Evolutionary conservation across 1,140 invertebrate genomes (phyloP), one percentile per base, ranked within the genome.

Genomic region (Trachymyrmex septentrionalis): DNA sequence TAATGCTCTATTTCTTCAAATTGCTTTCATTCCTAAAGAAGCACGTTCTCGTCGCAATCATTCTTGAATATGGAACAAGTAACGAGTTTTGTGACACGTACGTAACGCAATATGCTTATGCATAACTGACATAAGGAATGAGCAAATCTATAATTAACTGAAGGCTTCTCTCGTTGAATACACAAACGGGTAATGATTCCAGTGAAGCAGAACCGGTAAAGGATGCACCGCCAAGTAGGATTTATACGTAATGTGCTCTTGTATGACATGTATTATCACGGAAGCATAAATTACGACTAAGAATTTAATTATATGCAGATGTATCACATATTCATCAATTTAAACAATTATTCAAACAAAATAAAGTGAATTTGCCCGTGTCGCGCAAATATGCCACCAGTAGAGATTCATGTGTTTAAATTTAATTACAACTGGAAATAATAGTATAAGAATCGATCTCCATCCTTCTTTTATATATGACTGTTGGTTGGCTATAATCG

Each of bases 361-460:
- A 44, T 44, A 44, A 57, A 69, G 14, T 55, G 21, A 16, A 55
- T 71, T 69, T 69, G n/a, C 63, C 34, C 14, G 24, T 16, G 14
- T 24, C 14, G 30, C 6, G 44, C 48, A 69, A 53, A 80, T 53
- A 48, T 67, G 27, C 9, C 59, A 48, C 21, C 14, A 9, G 19
- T 10, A 24, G 44, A 67, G 48, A 80, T 67, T 78, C 16, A 66
- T 66, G n/a, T 67, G 61, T 80, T 67, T 80, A 80, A 80, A 80
- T 64, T 64, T 64, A 53, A 78, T 80, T 78, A 78, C 16, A 48
- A 34, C 21, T 78, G 44, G 3, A 78, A 78, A 50, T 66, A 12
- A 38, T 30, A 24, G 34, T 19, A 27, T 66, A 69, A 80, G 21
- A 69, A 80, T 69, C 4, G 38, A 55, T 34, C 19, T 34, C 61